phyloP scores from a whole-genome alignment of 2,888 invertebrate genomes.

The Itoplectis maculator region DNA sequence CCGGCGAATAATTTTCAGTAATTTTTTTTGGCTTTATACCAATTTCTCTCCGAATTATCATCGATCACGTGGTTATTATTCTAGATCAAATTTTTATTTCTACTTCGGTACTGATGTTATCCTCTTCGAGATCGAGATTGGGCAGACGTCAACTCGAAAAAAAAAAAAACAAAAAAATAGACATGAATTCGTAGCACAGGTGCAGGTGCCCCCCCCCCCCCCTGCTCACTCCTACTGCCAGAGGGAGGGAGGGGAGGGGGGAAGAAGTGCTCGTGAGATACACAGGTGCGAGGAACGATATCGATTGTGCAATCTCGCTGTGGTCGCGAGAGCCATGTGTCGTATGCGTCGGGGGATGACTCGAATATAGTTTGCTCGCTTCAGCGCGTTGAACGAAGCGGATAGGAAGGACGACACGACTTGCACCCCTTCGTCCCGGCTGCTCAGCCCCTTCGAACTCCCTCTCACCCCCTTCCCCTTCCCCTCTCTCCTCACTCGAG shows the following conservation, averaged over 20 bases:
- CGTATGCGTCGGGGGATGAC: conserved; percentile 55
- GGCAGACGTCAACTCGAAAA: neutral
- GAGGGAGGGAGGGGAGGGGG: neutral
- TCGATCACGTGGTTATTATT: too few relatives aligned
- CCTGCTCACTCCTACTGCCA: too few relatives aligned
- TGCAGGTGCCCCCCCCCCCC: too few relatives aligned
- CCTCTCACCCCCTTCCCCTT: too few relatives aligned
- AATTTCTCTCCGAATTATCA: too few relatives aligned
- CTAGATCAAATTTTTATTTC: too few relatives aligned
- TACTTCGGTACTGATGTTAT: too few relatives aligned
- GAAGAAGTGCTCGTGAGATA: conserved; percentile 70
- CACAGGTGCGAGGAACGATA: conserved; percentile 78
- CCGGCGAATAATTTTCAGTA: too few relatives aligned
- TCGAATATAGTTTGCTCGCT: conserved; percentile 31
- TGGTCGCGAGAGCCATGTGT: conserved; percentile 71
- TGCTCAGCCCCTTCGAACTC: conserved; percentile 36
- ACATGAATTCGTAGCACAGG: conserved; percentile 36
- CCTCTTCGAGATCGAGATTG: neutral
- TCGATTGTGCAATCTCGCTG: conserved; percentile 82
- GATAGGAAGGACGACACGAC: neutral
- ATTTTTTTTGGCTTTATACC: too few relatives aligned
- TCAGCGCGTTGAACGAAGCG: neutral
- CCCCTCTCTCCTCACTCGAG: too few relatives aligned
- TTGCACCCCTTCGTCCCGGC: conserved; percentile 30
- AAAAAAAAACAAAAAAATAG: neutral